Evolutionary conservation across 2,888 invertebrate species (phyloP).

Genomic region (Andrena hattorfiana): DNA sequence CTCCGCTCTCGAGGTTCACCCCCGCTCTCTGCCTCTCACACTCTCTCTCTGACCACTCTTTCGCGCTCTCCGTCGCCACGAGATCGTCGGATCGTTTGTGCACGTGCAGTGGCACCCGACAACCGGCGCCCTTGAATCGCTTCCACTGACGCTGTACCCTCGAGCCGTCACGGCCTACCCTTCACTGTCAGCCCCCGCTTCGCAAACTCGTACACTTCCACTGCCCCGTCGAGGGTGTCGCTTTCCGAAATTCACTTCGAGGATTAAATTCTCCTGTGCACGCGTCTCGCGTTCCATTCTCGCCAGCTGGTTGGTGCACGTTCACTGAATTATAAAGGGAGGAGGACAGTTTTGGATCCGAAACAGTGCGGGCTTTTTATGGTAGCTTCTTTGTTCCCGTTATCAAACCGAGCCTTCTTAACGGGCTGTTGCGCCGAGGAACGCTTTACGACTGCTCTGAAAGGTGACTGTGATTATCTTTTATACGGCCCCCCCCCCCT

Average conservation of each 20-base stretch:
- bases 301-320: background rate
- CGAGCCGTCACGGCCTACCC: conserved; percentile 7
- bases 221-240: background rate
- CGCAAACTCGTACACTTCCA: conserved; percentile 8
- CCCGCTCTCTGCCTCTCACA: background rate
- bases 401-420: background rate
- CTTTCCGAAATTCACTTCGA: conserved; percentile 5
- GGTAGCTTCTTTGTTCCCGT: background rate
- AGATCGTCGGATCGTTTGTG: conserved; percentile 3
- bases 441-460: background rate
- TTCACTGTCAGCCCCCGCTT: background rate
- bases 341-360: no score
- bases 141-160: conserved; percentile 9
- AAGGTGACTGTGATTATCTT: conserved; percentile 23
- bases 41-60: background rate
- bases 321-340: background rate
- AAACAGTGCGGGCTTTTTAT: background rate
- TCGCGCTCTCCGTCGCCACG: background rate
- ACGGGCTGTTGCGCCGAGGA: conserved; percentile 7
- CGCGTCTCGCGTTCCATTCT: background rate
- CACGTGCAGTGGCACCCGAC: conserved; percentile 23
- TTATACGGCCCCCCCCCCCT: background rate
- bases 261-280: background rate
- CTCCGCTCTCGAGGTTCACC: background rate
- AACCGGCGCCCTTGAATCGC: conserved; percentile 32